Evolutionary conservation across 2,888 invertebrate genomes (phyloP).

Genomic region (Acleris literana): DNA sequence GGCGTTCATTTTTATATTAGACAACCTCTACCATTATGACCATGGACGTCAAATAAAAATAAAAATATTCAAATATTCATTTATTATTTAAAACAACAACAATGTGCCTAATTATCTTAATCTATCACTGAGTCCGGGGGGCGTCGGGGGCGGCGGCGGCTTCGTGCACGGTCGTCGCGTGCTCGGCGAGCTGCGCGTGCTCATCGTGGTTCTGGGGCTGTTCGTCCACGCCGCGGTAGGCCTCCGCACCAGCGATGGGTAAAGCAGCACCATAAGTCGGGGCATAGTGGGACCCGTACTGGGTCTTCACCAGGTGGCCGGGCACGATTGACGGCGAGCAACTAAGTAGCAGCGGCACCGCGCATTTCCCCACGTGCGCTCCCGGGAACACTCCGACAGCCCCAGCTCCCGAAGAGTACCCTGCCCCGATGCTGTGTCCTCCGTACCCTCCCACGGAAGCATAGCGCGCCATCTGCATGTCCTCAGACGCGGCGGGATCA

Average conservation of each 20-base stretch:
- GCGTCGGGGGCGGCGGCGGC: conserved; percentile 13
- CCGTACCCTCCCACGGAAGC: conserved; percentile 45
- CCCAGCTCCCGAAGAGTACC: conserved; percentile 51
- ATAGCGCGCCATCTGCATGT: conserved; percentile 57
- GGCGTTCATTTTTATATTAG: too few relatives aligned
- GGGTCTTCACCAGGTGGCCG: conserved; percentile 57
- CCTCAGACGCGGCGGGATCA: conserved; percentile 54
- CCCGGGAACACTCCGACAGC: conserved; percentile 68
- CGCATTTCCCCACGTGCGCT: conserved; percentile 62
- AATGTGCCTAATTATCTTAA: conserved; percentile 20
- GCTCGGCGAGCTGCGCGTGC: conserved; percentile 46
- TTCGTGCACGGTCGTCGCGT: conserved; percentile 40
- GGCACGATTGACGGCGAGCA: conserved; percentile 68
- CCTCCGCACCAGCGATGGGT: conserved; percentile 36
- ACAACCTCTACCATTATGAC: too few relatives aligned
- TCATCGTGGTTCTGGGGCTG: conserved; percentile 44
- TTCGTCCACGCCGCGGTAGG: conserved; percentile 58
- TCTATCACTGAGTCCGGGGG: conserved; percentile 30
- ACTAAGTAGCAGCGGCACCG: conserved; percentile 68
- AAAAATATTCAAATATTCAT: conserved; percentile 8
- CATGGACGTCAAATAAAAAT: background rate
- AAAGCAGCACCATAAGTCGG: conserved; percentile 35
- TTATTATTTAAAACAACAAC: conserved; percentile 31
- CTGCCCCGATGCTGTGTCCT: conserved; percentile 23
- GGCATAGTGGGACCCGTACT: conserved; percentile 43